Conservation (phyloP, 2,888 invertebrate genomes). For the Tetrapedia diversipes region DNA sequence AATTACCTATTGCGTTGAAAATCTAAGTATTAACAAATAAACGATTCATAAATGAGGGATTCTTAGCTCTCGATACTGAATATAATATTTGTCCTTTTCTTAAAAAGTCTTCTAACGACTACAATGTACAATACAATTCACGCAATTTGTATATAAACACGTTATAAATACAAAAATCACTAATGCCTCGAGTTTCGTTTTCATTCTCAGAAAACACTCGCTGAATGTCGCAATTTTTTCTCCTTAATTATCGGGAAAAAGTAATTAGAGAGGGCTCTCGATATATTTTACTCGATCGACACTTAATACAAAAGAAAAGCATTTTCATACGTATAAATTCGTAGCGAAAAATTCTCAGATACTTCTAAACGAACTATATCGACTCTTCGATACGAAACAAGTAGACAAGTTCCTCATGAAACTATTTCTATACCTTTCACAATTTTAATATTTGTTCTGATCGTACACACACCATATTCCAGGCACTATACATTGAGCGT, state of each 20-base stretch:
- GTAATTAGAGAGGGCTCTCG: constrained; percentile 2
- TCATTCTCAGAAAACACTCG: constrained; percentile 43
- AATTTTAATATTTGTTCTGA: constrained; percentile 33
- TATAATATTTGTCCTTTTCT: constrained; percentile 57
- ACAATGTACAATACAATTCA: constrained; percentile 70
- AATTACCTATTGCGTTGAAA: constrained; percentile 60
- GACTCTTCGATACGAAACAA: constrained; percentile 46
- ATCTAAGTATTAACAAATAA: constrained; percentile 65
- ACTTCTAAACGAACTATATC: constrained; percentile 46
- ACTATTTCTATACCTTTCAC: constrained; percentile 37
- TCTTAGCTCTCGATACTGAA: constrained; percentile 47
- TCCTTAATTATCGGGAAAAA: constrained; percentile 20
- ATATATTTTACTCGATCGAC: constrained; percentile 11
- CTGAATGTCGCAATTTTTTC: constrained; percentile 19
- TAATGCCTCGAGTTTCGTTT: constrained; percentile 70
- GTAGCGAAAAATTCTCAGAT: constrained; percentile 37
- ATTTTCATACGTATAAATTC: constrained; percentile 52
- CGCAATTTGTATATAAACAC: constrained; percentile 73
- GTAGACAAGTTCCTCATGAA: constrained; percentile 30
- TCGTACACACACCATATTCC: constrained; percentile 67
- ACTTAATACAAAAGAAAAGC: constrained; percentile 39
- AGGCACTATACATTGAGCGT: constrained; percentile 76
- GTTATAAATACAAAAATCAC: constrained; percentile 75
- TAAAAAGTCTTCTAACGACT: constrained; percentile 69
- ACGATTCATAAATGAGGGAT: constrained; percentile 54